Evolutionary conservation across 2,888 invertebrate species (phyloP).

Genomic region (Agapostemon virescens): DNA sequence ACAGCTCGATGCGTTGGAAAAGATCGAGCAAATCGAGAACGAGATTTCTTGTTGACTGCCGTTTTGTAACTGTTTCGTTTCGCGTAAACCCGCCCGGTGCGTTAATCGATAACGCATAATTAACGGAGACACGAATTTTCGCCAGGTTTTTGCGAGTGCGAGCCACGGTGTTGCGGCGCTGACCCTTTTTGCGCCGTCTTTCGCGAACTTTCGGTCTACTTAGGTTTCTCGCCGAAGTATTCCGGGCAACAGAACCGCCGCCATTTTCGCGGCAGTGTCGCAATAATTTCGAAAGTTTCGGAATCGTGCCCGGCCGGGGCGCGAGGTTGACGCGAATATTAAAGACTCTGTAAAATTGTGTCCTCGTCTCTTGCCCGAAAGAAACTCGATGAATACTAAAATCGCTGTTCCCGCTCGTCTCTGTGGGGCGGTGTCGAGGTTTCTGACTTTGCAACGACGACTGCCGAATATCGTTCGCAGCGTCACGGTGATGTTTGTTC

Average conservation of each 20-base stretch:
- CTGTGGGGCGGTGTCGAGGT: background rate
- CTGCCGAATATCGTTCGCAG: background rate
- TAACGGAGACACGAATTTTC: background rate
- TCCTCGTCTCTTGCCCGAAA: background rate
- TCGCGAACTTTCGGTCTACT: slow-evolving; percentile 3
- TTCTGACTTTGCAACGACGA: background rate
- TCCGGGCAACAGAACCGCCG: slow-evolving; percentile 5
- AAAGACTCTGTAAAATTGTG: slow-evolving; percentile 9
- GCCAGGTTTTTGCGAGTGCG: background rate
- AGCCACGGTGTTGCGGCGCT: background rate
- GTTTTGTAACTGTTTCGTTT: too few relatives aligned
- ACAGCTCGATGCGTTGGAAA: too few relatives aligned
- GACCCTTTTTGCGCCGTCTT: background rate
- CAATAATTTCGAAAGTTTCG: slow-evolving; percentile 24
- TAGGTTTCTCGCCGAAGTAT: slow-evolving; percentile 10
- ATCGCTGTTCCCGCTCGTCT: background rate
- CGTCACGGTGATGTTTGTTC: background rate
- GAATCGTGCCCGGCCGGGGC: background rate
- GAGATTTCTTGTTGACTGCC: too few relatives aligned
- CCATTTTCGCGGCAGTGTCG: background rate
- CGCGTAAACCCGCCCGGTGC: too few relatives aligned
- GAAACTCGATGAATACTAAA: slow-evolving; percentile 22
- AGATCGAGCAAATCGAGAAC: too few relatives aligned
- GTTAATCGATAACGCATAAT: too few relatives aligned
- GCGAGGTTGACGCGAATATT: slow-evolving; percentile 25